Evolutionary conservation across 2,797 vertebrate genomes (phyloP), one percentile per base, ranked within the genome.

Genomic region (Apogon talboti): DNA sequence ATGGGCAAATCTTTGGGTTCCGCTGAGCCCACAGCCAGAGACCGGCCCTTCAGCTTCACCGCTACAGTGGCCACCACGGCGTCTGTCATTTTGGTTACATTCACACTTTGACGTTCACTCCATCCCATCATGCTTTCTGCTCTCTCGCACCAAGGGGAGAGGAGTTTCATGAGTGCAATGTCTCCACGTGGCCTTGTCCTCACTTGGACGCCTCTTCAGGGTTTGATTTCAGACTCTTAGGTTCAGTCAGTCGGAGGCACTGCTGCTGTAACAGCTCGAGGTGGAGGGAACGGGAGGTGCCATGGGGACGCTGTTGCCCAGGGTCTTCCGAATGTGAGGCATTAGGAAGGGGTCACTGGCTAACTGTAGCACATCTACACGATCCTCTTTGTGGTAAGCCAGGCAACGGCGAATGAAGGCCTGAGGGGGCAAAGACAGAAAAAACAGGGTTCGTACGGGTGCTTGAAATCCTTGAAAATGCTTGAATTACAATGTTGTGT

Each of bases 331-430:
- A 78, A 95, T 96, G 66, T 96, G 95, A 74, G 95, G 96, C 93
- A 96, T 93, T 68, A 97, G 90, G 90, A 96, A 97, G 0, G 95
- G 94, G 89, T 98, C 96, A 65, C 93, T 95, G 82, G 96, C 94
- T 88, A 98, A 85, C 91, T 97, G 96, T 82, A 96, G 95, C 75
- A 98, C 97, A 57, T 98, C 96, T 75, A 97, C 96, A 16, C 97
- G 93, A 62, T 98, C 97, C 89, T 97, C 97, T 84, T 98, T 98
- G 65, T 96, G 95, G 90, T 98, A 98, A 58, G 96, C 96, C 87
- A 98, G 85, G 73, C 96, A 98, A 51, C 96, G 95, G 51, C 96
- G 94, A 85, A 98, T 98, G 86, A 98, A 98, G 0, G 96, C 96
- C 97, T 98, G 74, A 12, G 61, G 44, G 13, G 11, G 11, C 19